A percentile compares a stretch with the other conserved stretches of the same genome.
Conservation (phyloP, 2,797 vertebrate genomes). For the Aplochiton taeniatus region DNA sequence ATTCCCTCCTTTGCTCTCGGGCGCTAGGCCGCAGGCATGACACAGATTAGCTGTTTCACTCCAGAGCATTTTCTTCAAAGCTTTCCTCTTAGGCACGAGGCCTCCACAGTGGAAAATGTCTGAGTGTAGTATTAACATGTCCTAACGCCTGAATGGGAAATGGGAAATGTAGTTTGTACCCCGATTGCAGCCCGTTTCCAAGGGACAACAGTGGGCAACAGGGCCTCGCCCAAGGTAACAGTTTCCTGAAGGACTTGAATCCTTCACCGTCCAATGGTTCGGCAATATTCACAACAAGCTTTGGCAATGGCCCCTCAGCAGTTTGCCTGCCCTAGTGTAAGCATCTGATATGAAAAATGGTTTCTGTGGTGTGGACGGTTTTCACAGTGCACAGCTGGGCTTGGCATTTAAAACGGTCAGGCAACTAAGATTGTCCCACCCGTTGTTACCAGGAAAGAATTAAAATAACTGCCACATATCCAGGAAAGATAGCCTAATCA, state of each 20-base stretch:
- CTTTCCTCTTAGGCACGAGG: conserved; percentile 1
- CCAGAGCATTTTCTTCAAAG: conserved; percentile 23
- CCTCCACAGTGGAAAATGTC: conserved; percentile 7
- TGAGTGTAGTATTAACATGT: conserved; percentile 7
- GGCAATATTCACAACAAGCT: conserved; percentile 17
- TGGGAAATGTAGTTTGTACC: conserved; percentile 14
- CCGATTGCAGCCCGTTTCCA: conserved; percentile 24
- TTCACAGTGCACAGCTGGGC: too few relatives aligned
- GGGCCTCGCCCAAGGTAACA: conserved; percentile 29
- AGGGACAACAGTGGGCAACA: conserved; percentile 3
- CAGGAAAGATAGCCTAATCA: too few relatives aligned
- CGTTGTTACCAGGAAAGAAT: too few relatives aligned
- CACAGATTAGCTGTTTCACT: conserved; percentile 49
- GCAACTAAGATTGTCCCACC: too few relatives aligned
- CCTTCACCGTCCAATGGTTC: conserved; percentile 22
- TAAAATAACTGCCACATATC: too few relatives aligned
- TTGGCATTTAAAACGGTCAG: too few relatives aligned
- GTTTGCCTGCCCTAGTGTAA: conserved; percentile 12
- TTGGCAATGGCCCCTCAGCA: conserved; percentile 17
- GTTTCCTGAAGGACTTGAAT: conserved; percentile 20
- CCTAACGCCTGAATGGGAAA: background rate
- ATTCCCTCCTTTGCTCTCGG: conserved; percentile 17
- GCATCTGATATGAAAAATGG: background rate
- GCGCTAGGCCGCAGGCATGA: conserved; percentile 43
- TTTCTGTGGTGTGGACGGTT: background rate